Conservation (phyloP, 2,113 vertebrate genomes). For the Noturus placidus region DNA sequence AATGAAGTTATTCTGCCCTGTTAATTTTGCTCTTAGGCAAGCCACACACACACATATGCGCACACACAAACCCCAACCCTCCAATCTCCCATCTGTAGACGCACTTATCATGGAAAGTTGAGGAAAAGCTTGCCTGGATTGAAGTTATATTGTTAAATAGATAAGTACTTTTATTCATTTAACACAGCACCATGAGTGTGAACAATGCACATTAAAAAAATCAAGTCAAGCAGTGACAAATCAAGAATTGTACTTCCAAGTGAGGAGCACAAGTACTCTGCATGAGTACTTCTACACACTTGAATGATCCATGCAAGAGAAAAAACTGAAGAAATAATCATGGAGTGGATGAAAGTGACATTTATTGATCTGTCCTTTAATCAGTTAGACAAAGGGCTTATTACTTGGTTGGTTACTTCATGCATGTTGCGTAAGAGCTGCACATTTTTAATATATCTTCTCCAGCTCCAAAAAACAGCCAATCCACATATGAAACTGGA, state of each 20-base stretch:
- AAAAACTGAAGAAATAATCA: neutral
- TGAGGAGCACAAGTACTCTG: neutral
- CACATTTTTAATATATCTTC: neutral
- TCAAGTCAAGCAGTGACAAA: neutral
- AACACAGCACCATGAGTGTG: neutral
- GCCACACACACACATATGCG: slow-evolving; percentile 21
- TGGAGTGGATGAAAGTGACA: neutral
- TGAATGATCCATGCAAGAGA: neutral
- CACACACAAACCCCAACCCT: neutral
- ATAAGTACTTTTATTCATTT: neutral
- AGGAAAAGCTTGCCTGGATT: neutral
- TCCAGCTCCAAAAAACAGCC: neutral
- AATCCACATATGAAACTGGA: neutral
- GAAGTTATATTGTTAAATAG: neutral
- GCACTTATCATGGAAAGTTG: neutral
- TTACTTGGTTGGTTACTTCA: neutral
- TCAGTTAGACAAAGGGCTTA: neutral
- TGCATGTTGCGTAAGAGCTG: neutral
- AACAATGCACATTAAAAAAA: neutral
- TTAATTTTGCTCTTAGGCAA: slow-evolving; percentile 50
- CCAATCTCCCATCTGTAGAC: neutral
- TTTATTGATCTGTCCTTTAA: neutral
- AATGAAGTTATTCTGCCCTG: slow-evolving; percentile 55
- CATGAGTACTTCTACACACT: neutral
- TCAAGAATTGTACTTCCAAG: neutral